A percentile compares a stretch with the other conserved stretches of the same genome.
These are phyloP conservation scores for Potamilus streckersoni DNA, from an alignment of 1,140 invertebrate genomes.

Conservation along the genomic window DNA sequence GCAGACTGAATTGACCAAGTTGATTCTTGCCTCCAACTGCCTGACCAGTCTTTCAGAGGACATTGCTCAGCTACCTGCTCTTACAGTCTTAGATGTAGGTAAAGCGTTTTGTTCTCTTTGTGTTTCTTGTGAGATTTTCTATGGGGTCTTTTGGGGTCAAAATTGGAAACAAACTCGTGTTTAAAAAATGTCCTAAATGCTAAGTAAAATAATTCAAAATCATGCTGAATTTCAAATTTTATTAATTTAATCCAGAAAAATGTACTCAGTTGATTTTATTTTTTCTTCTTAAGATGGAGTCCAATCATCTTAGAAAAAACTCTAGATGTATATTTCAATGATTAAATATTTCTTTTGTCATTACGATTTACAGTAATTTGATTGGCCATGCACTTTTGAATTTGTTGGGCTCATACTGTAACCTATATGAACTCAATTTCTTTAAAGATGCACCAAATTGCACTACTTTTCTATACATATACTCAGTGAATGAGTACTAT, in stretches of 20 bases:
- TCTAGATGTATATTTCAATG: no score
- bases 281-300: no score
- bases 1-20: slow-evolving; percentile 79
- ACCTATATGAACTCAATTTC: no score
- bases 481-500: no score
- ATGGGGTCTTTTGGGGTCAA: neutral
- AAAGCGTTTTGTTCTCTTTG: slow-evolving; percentile 1
- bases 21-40: slow-evolving; percentile 85
- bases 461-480: no score
- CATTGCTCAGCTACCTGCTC: slow-evolving; percentile 77
- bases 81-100: slow-evolving; percentile 80
- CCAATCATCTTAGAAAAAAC: no score
- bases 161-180: neutral
- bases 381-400: no score
- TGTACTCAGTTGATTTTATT: neutral
- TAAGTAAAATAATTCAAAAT: neutral
- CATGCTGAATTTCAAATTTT: no score
- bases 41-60: slow-evolving; percentile 77
- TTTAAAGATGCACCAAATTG: no score
- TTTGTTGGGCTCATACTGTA: no score
- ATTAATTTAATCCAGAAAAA: neutral
- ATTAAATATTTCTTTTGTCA: no score
- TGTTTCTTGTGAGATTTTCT: neutral
- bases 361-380: no score
- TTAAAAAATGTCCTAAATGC: neutral